phyloP scores from a whole-genome alignment of 2,888 invertebrate species.

The Deilephila porcellus region DNA sequence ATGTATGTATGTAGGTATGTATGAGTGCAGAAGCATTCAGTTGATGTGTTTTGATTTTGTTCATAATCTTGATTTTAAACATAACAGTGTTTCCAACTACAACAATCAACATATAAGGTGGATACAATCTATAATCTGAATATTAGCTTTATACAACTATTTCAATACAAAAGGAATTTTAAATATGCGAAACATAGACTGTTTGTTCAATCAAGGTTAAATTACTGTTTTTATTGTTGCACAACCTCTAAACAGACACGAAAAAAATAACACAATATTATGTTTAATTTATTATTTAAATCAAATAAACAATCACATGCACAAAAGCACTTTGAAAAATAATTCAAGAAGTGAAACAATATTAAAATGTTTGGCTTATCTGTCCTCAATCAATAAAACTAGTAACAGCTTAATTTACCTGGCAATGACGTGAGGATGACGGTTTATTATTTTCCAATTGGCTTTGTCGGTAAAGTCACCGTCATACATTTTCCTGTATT shows the following conservation, averaged over 20 bases:
- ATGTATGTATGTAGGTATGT: constrained; percentile 24
- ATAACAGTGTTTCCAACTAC: background rate
- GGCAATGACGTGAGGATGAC: constrained; percentile 84
- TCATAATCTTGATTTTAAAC: background rate
- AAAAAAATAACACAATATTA: background rate
- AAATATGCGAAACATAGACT: background rate
- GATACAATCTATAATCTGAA: background rate
- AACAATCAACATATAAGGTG: background rate
- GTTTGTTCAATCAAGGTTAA: background rate
- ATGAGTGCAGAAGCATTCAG: constrained; percentile 21
- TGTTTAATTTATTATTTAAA: constrained; percentile 3
- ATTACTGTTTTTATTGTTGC: constrained; percentile 23
- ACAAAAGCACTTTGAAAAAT: constrained; percentile 26
- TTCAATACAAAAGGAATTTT: background rate
- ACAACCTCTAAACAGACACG: constrained; percentile 24
- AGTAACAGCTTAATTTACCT: constrained; percentile 13
- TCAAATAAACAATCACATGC: constrained; percentile 31
- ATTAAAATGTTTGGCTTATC: background rate
- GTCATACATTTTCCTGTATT: constrained; percentile 79
- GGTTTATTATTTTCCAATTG: constrained; percentile 72
- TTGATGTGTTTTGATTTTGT: constrained; percentile 6
- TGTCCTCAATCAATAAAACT: background rate
- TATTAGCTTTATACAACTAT: background rate
- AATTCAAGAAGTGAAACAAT: background rate
- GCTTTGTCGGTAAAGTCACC: constrained; percentile 75